A percentile compares a stretch with the other conserved stretches of the same genome.
Evolutionary conservation across 2,888 invertebrate genomes (phyloP).

Genomic region (Chrysina gloriosa): DNA sequence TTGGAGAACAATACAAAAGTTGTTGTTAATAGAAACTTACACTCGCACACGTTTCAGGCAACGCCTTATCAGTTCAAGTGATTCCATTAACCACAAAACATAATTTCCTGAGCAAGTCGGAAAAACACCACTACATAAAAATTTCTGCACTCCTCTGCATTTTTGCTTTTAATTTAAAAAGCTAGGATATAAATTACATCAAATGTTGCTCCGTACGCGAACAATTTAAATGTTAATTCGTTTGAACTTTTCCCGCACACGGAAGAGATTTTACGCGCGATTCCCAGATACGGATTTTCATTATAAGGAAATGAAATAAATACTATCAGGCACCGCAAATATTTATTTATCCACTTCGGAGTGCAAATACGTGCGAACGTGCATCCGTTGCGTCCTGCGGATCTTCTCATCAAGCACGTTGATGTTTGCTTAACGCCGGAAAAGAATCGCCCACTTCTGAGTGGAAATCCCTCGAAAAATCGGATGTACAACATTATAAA

Average conservation of each 20-base stretch:
- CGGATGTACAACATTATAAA: too few relatives aligned
- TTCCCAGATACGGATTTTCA: neutral
- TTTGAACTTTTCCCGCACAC: conserved; percentile 1
- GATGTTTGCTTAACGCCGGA: conserved; percentile 8
- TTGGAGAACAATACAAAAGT: too few relatives aligned
- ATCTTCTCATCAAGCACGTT: neutral
- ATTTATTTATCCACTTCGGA: conserved; percentile 21
- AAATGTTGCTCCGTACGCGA: neutral
- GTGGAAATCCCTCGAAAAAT: too few relatives aligned
- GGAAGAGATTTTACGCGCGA: conserved; percentile 8
- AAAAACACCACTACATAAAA: neutral
- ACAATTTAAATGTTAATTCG: conserved; percentile 28
- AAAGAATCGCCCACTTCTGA: too few relatives aligned
- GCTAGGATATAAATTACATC: conserved; percentile 7
- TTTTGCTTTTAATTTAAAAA: conserved; percentile 14
- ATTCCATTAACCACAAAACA: too few relatives aligned
- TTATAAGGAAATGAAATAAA: conserved; percentile 35
- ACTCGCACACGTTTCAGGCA: too few relatives aligned
- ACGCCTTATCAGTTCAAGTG: too few relatives aligned
- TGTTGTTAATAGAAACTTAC: too few relatives aligned
- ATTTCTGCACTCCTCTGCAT: neutral
- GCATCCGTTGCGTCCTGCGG: neutral
- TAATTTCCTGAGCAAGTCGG: neutral
- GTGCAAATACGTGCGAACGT: neutral
- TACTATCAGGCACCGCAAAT: conserved; percentile 35